Conservation (phyloP, 2,797 vertebrate species). For the Xyrichtys novacula region DNA sequence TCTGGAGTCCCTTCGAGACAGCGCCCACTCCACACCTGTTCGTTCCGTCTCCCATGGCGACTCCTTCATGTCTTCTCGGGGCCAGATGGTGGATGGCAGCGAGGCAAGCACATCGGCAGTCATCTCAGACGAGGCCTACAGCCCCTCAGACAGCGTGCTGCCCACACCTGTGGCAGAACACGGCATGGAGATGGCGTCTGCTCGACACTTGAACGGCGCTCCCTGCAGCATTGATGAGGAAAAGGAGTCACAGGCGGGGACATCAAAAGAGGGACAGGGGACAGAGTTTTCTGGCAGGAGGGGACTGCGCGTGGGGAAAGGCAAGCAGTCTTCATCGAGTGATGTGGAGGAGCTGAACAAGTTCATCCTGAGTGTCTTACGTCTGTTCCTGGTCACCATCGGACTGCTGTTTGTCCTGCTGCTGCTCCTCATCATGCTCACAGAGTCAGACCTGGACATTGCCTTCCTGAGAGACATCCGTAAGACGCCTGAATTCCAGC, state of each 20-base stretch:
- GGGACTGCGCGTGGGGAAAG: constrained; percentile 86
- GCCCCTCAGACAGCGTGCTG: constrained; percentile 93
- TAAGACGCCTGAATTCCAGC: constrained; percentile 97
- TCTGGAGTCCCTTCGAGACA: constrained; percentile 94
- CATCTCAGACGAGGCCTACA: constrained; percentile 93
- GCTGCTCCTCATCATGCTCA: constrained; percentile 96
- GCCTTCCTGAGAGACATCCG: constrained; percentile 98
- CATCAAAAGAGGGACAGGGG: constrained; percentile 58
- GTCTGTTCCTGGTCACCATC: constrained; percentile 94
- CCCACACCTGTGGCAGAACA: constrained; percentile 93
- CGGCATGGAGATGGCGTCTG: constrained; percentile 87
- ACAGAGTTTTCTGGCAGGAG: constrained; percentile 78
- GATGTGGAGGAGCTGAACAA: constrained; percentile 94
- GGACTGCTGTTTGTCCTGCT: constrained; percentile 95
- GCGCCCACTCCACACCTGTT: constrained; percentile 94
- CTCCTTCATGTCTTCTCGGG: constrained; percentile 83
- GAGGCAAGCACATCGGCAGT: constrained; percentile 86
- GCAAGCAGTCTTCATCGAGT: constrained; percentile 86
- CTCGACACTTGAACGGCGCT: constrained; percentile 89
- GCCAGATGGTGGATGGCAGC: constrained; percentile 84
- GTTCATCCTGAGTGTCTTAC: constrained; percentile 94
- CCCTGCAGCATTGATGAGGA: constrained; percentile 92
- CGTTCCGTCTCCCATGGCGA: constrained; percentile 90
- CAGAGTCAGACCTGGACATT: constrained; percentile 97
- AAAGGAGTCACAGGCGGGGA: constrained; percentile 83